A percentile compares a stretch with the other conserved stretches of the same genome.
These are phyloP conservation scores for Actinemys pallida DNA, from an alignment of 2,113 vertebrate species.

Conservation along the genomic window DNA sequence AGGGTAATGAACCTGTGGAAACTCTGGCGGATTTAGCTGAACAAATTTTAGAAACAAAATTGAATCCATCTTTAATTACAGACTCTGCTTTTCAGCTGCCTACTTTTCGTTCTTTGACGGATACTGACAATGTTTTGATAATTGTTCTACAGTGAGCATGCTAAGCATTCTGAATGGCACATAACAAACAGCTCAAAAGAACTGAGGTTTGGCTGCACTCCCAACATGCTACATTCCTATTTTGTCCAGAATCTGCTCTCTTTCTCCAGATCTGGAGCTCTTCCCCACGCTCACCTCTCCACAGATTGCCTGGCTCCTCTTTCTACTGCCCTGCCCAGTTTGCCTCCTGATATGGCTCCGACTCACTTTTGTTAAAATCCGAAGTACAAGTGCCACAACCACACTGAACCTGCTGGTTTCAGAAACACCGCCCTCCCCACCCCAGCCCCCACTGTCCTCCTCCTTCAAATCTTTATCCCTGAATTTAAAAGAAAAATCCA, in stretches of 20 bases:
- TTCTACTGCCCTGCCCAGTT: fast-evolving
- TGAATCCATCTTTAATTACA: background rate
- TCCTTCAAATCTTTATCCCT: conserved; percentile 8
- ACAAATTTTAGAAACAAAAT: background rate
- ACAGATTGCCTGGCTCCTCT: background rate
- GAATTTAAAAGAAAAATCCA: conserved; percentile 13
- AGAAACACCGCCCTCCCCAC: background rate
- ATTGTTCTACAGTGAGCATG: background rate
- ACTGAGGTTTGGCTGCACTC: background rate
- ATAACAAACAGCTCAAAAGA: background rate
- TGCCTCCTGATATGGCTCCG: background rate
- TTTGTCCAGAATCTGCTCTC: background rate
- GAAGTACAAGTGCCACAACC: background rate
- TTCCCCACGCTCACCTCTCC: background rate
- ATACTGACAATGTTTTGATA: conserved; percentile 6
- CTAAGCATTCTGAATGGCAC: background rate
- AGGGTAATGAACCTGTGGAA: background rate
- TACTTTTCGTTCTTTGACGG: background rate
- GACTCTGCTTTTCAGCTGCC: background rate
- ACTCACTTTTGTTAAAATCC: background rate
- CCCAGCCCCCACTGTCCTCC: background rate
- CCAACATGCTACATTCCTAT: background rate
- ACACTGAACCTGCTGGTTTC: background rate
- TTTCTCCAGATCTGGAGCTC: background rate
- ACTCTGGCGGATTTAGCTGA: background rate